A percentile compares a stretch with the other conserved stretches of the same genome.
Conservation (phyloP, 2,797 vertebrate species). For the Lutra lutra region DNA sequence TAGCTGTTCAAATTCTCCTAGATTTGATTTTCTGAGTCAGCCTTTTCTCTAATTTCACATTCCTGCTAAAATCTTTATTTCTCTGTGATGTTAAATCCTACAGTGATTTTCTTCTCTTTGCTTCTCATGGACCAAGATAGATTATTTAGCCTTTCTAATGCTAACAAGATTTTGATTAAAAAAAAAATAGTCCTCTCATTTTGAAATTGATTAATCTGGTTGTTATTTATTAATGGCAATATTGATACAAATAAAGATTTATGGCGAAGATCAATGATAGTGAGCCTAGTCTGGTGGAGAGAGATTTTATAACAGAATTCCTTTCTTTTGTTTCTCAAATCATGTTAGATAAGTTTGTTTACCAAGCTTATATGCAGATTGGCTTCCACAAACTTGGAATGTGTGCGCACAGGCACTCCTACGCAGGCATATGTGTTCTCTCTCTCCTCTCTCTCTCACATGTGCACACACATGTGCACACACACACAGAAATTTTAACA, state of each 20-base stretch:
- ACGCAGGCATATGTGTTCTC: fast-evolving
- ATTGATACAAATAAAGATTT: background rate
- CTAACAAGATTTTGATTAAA: background rate
- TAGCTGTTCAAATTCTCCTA: background rate
- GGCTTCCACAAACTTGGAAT: background rate
- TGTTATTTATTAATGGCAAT: background rate
- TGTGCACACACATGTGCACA: background rate
- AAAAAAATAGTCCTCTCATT: background rate
- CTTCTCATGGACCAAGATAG: background rate
- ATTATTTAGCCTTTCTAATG: background rate
- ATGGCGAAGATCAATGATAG: background rate
- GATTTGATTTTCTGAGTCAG: background rate
- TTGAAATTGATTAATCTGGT: background rate
- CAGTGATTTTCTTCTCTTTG: background rate
- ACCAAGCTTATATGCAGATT: background rate
- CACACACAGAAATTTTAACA: background rate
- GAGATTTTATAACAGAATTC: background rate
- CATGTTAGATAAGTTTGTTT: background rate
- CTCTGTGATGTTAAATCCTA: background rate
- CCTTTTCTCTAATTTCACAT: background rate
- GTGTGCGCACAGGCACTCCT: background rate
- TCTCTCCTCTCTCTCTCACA: background rate
- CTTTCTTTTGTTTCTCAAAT: background rate
- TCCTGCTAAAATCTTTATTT: background rate
- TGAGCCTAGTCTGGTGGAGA: background rate